Conservation (phyloP, 2,113 vertebrate species). For the Struthidea cinerea region DNA sequence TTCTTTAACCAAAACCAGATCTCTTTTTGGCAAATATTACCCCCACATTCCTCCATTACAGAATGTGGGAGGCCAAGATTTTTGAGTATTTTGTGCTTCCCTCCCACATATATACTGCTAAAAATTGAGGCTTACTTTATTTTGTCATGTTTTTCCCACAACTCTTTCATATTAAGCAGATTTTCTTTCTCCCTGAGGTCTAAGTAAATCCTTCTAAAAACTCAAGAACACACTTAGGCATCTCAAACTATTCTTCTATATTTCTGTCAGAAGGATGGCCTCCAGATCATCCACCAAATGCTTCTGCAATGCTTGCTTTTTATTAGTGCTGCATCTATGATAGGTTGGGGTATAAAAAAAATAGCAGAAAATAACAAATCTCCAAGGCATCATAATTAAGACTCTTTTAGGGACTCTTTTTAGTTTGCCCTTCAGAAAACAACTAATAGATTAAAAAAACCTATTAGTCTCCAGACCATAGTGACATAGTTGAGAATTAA, state of each 20-base stretch:
- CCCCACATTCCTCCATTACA: neutral
- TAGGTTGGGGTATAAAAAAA: neutral
- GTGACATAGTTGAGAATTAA: neutral
- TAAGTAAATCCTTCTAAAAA: neutral
- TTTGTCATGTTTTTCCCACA: neutral
- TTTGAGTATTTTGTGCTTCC: neutral
- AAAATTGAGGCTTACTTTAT: neutral
- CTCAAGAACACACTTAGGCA: neutral
- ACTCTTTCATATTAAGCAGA: neutral
- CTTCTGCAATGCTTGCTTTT: neutral
- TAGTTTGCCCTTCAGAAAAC: neutral
- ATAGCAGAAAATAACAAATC: neutral
- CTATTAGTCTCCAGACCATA: neutral
- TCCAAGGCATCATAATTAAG: neutral
- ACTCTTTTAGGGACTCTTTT: neutral
- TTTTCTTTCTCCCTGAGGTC: neutral
- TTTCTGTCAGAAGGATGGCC: neutral
- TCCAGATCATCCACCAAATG: neutral
- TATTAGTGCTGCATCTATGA: neutral
- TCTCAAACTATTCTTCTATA: neutral
- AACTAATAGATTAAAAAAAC: neutral
- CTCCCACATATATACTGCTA: neutral
- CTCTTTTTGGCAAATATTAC: neutral
- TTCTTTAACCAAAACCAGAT: slow-evolving; percentile 33
- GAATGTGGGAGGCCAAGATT: neutral